These are phyloP conservation scores for Sylvia atricapilla DNA, from an alignment of 2,113 vertebrate genomes.

Conservation along the genomic window DNA sequence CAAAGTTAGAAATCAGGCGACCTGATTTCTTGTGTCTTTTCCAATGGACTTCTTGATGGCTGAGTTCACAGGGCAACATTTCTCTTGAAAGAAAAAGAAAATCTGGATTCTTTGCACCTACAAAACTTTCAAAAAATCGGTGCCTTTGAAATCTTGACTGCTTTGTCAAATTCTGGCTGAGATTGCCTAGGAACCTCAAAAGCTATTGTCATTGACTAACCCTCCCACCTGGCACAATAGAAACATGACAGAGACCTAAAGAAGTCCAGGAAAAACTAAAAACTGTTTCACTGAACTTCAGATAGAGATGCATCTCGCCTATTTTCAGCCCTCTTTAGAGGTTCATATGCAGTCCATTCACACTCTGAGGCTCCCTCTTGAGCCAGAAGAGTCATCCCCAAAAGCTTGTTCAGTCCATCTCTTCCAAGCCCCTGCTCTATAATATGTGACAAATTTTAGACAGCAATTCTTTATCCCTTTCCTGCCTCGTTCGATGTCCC, in stretches of 20 bases:
- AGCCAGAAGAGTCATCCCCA: not conserved
- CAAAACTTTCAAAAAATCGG: not conserved
- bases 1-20: not conserved
- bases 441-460: rapidly evolving
- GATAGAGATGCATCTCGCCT: not conserved
- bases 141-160: not conserved
- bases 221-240: not conserved
- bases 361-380: not conserved
- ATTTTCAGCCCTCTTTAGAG: not conserved
- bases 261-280: not conserved
- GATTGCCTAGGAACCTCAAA: not conserved
- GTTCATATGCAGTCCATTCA: rapidly evolving
- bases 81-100: not conserved
- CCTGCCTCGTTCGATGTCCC: rapidly evolving
- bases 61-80: not conserved
- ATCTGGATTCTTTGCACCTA: not conserved
- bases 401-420: not conserved
- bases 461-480: not conserved
- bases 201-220: not conserved
- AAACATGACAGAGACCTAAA: not conserved
- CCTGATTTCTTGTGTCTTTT: not conserved
- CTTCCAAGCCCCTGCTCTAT: not conserved
- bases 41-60: not conserved
- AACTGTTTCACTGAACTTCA: not conserved
- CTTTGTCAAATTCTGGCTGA: not conserved